Base-by-base conservation (phyloP, 2,113 vertebrate genomes). In the Eurystomus gularis region DNA sequence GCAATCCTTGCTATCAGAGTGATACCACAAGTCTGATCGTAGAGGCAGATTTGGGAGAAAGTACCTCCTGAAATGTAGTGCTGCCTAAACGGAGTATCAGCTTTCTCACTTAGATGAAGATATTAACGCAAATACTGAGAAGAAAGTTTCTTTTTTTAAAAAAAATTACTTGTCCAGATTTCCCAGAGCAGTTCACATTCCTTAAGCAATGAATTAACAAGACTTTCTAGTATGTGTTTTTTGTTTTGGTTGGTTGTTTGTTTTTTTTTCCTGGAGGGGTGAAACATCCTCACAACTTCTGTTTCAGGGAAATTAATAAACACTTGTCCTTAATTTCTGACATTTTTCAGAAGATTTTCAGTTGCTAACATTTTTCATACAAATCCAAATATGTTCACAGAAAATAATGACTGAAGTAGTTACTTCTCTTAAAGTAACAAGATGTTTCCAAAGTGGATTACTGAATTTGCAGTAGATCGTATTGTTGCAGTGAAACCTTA, bases 401-500 rank as follows among this genome's bases (percentile, higher is more conserved):
- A 54, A 66, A 92, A 69, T 37, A 73, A 83, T 28, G 9, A 48
- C 33, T 58, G 18, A 69, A 69, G 20, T 68, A 35, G 11, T 44
- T 94, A 65, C 18, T 80, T 82, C 13, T 10, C 35, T 77, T 3
- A 0, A 29, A 66, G 26, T 42, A 72, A 12, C 8, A 82, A 82
- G 29, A 35, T 58, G 8, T 46, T 90, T 87, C 51, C n/a, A 48
- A 88, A 85, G 10, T 23, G 10, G 13, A 57, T 66, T 82, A 44
- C 17, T 77, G 44, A 87, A 92, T 91, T 93, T 85, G 24, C 26
- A 49, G 60, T 87, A 44, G 19, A 55, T 88, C 33, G 82, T 77
- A 78, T 29, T 79, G 33, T 39, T 44, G 31, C 37, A 73, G 35
- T 92, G 70, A 90, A 90, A 95, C 24, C 55, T 92, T 91, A 92